Evolutionary conservation across 2,113 vertebrate species (phyloP).

Genomic region (Platysteira castanea): DNA sequence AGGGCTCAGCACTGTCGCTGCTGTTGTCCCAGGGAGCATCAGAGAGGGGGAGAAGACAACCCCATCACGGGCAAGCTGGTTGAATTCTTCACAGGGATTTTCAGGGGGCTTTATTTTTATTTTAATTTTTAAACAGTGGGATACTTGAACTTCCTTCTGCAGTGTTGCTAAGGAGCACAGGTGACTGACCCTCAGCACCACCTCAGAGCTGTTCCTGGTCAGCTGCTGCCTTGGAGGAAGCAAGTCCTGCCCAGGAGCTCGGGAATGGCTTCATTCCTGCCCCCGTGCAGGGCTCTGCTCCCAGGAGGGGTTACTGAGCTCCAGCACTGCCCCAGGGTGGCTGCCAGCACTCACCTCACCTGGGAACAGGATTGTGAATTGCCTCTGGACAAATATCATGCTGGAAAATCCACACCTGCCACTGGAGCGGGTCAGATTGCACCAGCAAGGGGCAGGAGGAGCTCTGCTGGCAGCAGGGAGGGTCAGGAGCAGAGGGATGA

Average conservation of each 20-base stretch:
- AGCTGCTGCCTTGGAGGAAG: not conserved
- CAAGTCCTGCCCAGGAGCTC: not conserved
- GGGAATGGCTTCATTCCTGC: accelerated
- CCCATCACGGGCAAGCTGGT: not conserved
- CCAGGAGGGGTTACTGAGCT: not conserved
- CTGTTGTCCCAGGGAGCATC: not conserved
- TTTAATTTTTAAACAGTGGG: not conserved
- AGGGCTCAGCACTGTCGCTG: not conserved
- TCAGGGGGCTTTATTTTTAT: not conserved
- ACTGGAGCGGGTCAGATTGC: accelerated
- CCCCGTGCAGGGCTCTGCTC: not conserved
- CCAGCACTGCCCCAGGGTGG: not conserved
- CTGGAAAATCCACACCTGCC: not conserved
- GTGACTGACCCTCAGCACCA: not conserved
- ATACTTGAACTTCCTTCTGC: not conserved
- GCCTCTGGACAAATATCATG: not conserved
- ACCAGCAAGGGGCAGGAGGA: not conserved
- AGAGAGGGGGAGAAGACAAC: not conserved
- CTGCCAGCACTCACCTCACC: not conserved
- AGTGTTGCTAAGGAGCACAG: not conserved
- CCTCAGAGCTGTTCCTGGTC: not conserved
- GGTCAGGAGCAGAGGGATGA: not conserved
- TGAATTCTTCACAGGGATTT: not conserved
- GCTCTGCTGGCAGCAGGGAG: not conserved
- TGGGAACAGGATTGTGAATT: not conserved